Percentiles rank a stretch among this genome's conserved stretches.
phyloP scores from a whole-genome alignment of 2,888 invertebrate species.

The Pollenia angustigena region DNA sequence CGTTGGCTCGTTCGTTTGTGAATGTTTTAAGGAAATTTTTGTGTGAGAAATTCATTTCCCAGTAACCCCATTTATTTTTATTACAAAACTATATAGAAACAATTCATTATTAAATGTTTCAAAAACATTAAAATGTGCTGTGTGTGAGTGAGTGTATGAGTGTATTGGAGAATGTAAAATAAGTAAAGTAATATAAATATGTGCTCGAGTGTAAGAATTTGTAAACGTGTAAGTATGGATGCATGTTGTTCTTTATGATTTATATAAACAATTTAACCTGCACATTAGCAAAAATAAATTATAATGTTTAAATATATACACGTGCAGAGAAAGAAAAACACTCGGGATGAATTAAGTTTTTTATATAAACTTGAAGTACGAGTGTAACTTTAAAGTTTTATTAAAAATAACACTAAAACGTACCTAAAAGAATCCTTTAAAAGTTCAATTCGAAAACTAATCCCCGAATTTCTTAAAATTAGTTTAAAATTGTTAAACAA shows the following conservation, averaged over 20 bases:
- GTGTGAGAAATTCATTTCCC: conserved; percentile 54
- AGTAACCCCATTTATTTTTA: conserved; percentile 71
- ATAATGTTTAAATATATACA: conserved; percentile 40
- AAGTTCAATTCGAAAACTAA: no score
- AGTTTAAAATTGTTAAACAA: no score
- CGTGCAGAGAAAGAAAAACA: neutral
- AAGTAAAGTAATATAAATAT: conserved; percentile 10
- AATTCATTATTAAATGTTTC: conserved; percentile 71
- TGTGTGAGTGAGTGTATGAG: neutral
- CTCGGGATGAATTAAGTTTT: no score
- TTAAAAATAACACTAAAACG: neutral
- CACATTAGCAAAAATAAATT: conserved; percentile 70
- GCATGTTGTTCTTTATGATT: conserved; percentile 67
- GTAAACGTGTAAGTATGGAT: neutral
- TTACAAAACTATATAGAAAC: conserved; percentile 65
- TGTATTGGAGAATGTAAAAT: conserved; percentile 7
- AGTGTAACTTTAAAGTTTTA: neutral
- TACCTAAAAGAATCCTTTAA: neutral
- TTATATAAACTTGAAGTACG: no score
- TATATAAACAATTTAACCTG: conserved; percentile 72
- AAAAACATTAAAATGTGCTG: conserved; percentile 61
- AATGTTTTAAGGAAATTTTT: conserved; percentile 9
- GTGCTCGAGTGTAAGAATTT: neutral
- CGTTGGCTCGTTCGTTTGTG: conserved; percentile 12
- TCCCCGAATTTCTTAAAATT: no score